Percentiles rank a stretch among this genome's conserved stretches.
phyloP scores from a whole-genome alignment of 2,113 vertebrate genomes.

The pig (Sus scrofa) region DNA sequence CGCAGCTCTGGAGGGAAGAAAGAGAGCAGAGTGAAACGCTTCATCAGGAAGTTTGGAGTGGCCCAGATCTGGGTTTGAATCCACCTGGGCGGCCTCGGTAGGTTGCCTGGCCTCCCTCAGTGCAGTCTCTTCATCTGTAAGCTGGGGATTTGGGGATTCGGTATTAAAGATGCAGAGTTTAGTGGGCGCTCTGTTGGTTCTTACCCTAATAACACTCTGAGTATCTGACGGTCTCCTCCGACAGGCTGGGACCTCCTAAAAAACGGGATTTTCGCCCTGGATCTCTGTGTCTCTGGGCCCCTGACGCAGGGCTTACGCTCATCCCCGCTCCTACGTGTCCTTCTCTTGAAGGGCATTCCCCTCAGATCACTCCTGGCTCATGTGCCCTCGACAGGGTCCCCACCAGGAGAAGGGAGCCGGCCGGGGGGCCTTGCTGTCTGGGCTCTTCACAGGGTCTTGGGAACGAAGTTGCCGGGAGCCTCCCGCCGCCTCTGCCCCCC shows the following conservation, averaged over 20 bases:
- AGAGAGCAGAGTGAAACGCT: not conserved
- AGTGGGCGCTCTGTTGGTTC: not conserved
- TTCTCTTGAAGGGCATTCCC: not conserved
- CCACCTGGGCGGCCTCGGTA: not conserved
- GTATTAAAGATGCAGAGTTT: not conserved
- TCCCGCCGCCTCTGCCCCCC: too few species aligned
- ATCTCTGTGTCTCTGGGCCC: not conserved
- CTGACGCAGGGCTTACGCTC: not conserved
- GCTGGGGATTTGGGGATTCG: not conserved
- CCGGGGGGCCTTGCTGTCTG: not conserved
- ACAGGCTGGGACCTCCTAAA: not conserved
- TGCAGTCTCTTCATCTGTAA: not conserved
- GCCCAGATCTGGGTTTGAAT: not conserved
- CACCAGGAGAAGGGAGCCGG: not conserved
- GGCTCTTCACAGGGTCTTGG: not conserved
- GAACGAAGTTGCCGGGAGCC: not conserved
- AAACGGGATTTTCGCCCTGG: not conserved
- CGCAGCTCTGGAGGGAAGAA: not conserved
- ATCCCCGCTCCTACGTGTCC: not conserved
- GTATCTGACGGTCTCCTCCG: not conserved
- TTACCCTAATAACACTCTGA: not conserved
- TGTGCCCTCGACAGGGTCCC: not conserved
- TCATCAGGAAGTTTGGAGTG: not conserved
- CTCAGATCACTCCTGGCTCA: not conserved
- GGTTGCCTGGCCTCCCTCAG: constrained; percentile 5